Conservation (phyloP, 2,888 invertebrate species). For the Drosophila vallismaia region DNA sequence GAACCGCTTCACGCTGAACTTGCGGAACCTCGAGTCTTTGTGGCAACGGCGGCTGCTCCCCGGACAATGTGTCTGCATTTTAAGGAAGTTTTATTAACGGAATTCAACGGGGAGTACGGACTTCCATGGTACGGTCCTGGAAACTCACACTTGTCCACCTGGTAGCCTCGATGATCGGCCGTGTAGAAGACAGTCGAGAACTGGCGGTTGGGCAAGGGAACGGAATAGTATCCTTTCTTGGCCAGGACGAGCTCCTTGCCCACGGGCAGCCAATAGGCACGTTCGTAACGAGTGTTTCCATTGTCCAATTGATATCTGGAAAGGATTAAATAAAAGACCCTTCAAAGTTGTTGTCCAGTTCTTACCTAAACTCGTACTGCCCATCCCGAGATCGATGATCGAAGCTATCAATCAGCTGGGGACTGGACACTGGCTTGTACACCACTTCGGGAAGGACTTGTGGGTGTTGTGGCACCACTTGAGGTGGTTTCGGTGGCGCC, state of each 20-base stretch:
- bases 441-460: not conserved
- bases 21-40: conserved; percentile 64
- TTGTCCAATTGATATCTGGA: conserved; percentile 77
- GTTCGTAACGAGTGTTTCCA: conserved; percentile 80
- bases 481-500: conserved; percentile 33
- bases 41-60: conserved; percentile 68
- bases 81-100: conserved; percentile 56
- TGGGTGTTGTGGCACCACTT: no score
- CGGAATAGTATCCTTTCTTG: conserved; percentile 78
- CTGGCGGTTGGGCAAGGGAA: conserved; percentile 69
- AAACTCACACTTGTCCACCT: conserved; percentile 68
- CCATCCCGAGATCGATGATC: conserved; percentile 66
- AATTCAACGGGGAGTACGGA: not conserved
- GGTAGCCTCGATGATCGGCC: conserved; percentile 80
- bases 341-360: not conserved
- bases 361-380: conserved; percentile 71
- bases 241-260: conserved; percentile 68
- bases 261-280: conserved; percentile 70
- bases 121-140: no score
- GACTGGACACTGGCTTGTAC: conserved; percentile 12
- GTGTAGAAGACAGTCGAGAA: conserved; percentile 78
- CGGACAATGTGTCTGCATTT: conserved; percentile 69
- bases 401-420: conserved; percentile 64
- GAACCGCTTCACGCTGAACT: conserved; percentile 29
- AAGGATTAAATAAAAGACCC: not conserved